phyloP scores from a whole-genome alignment of 23 tunicate genomes.

The Botrylloides violaceus region DNA sequence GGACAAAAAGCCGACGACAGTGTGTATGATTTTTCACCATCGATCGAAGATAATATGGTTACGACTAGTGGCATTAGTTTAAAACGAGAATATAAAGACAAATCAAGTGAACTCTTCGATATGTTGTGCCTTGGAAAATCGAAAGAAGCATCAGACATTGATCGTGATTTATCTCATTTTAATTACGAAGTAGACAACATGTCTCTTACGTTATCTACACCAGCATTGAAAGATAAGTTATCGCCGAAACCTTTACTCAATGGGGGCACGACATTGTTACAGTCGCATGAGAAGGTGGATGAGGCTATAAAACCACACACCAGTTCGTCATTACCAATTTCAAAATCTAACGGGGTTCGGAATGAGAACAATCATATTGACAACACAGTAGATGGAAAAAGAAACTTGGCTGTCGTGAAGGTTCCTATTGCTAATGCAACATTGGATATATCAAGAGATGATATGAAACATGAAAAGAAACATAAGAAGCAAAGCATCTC shows the following conservation, averaged over 20 bases:
- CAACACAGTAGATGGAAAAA: neutral
- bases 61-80: constrained; percentile 46
- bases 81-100: constrained; percentile 23
- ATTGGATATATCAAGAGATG: neutral
- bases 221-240: no score
- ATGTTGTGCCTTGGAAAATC: constrained; percentile 10
- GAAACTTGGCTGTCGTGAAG: neutral
- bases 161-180: no score
- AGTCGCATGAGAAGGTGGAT: neutral
- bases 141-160: neutral
- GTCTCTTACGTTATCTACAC: no score
- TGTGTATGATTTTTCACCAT: constrained; percentile 70
- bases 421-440: neutral
- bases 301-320: neutral
- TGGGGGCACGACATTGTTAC: neutral
- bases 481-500: constrained; percentile 28
- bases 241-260: neutral
- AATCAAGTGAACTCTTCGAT: constrained; percentile 17
- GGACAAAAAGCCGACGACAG: constrained; percentile 6
- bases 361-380: neutral
- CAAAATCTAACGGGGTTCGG: neutral
- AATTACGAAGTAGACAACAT: neutral
- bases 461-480: constrained; percentile 12
- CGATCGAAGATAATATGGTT: constrained; percentile 49
- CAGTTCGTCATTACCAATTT: neutral